phyloP scores from a whole-genome alignment of 2,888 invertebrate genomes.

The Gymnocheta viridis region DNA sequence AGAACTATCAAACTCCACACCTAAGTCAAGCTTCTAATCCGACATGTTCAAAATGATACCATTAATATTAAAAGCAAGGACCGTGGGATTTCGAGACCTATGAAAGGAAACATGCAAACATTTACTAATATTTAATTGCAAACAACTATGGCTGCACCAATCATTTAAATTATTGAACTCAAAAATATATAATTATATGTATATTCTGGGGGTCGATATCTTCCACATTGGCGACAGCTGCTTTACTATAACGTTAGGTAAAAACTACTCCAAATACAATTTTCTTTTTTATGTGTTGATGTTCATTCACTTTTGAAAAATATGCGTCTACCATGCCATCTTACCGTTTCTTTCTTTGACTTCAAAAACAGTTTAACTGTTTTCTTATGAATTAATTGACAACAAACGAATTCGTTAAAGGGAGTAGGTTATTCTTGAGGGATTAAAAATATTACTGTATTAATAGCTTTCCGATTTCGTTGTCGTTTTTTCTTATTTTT shows the following conservation, averaged over 20 bases:
- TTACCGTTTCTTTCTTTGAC: constrained; percentile 36
- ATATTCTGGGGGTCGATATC: not conserved
- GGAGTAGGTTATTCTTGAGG: constrained; percentile 49
- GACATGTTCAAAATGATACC: no score
- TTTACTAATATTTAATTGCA: no score
- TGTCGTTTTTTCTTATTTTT: not conserved
- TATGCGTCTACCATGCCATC: constrained; percentile 62
- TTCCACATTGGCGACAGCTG: not conserved
- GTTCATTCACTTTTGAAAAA: constrained; percentile 53
- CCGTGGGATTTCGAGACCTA: no score
- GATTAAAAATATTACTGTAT: not conserved
- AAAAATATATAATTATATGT: no score
- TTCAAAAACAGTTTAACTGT: not conserved
- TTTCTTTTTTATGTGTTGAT: constrained; percentile 16
- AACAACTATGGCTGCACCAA: no score
- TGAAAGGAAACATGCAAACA: no score
- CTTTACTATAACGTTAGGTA: not conserved
- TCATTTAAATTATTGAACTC: not conserved
- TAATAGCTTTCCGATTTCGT: not conserved
- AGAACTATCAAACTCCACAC: no score
- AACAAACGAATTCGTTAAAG: constrained; percentile 35
- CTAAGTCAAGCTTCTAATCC: no score
- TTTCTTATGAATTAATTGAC: constrained; percentile 30
- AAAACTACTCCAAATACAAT: not conserved
- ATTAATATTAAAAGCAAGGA: no score